Evolutionary conservation across 2,113 vertebrate species (phyloP).

Genomic region (Eulemur macaco): DNA sequence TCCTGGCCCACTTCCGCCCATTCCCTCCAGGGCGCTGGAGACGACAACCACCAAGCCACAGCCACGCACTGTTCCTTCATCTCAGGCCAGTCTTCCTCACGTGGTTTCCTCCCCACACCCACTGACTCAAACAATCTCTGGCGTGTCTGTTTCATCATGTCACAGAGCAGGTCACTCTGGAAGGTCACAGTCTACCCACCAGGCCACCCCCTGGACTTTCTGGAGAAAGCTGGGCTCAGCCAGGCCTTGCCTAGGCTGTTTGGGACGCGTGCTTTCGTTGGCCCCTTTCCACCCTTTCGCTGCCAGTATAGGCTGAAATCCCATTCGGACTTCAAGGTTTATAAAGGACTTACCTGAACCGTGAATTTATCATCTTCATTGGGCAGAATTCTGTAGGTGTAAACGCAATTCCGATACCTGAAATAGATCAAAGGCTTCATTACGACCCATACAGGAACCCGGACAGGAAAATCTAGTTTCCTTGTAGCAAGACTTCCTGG

Average conservation of each 20-base stretch:
- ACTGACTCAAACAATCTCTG: fast-evolving
- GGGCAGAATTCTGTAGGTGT: constrained; percentile 97
- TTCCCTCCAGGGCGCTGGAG: not conserved
- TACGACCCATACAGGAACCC: not conserved
- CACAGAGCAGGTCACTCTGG: not conserved
- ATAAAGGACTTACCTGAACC: constrained; percentile 90
- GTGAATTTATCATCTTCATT: constrained; percentile 95
- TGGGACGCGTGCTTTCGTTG: fast-evolving
- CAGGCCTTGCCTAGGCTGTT: fast-evolving
- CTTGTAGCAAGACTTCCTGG: not conserved
- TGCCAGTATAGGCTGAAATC: not conserved
- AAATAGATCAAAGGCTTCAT: constrained; percentile 70
- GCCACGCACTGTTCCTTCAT: not conserved
- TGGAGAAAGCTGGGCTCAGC: not conserved
- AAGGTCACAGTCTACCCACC: not conserved
- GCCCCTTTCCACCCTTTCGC: not conserved
- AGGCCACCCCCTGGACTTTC: not conserved
- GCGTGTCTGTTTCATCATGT: fast-evolving
- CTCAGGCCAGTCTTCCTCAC: not conserved
- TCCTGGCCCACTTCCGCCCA: fast-evolving
- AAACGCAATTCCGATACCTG: constrained; percentile 95
- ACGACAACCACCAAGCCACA: fast-evolving
- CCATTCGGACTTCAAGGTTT: fast-evolving
- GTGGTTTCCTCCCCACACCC: not conserved
- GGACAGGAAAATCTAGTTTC: not conserved